phyloP scores from a whole-genome alignment of 2,113 vertebrate genomes.

The Mixornis gularis region DNA sequence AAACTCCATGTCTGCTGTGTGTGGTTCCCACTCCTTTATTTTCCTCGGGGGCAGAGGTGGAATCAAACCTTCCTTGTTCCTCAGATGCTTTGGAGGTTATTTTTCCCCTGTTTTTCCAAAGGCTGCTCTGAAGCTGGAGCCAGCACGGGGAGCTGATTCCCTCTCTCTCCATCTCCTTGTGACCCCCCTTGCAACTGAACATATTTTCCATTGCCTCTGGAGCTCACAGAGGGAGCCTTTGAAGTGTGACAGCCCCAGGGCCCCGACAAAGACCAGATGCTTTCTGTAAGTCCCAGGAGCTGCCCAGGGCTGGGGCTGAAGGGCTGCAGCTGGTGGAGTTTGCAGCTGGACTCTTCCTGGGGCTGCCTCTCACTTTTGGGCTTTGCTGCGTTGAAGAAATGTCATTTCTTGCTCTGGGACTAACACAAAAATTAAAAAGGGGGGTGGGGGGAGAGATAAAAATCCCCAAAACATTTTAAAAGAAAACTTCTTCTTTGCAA shows the following conservation, averaged over 20 bases:
- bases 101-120: not conserved
- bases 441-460: no score
- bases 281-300: not conserved
- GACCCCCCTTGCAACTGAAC: not conserved
- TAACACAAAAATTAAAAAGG: not conserved
- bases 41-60: not conserved
- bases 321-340: not conserved
- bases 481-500: not conserved
- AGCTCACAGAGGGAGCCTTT: constrained; percentile 12
- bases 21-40: not conserved
- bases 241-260: constrained; percentile 10
- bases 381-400: not conserved
- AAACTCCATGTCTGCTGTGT: not conserved
- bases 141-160: not conserved
- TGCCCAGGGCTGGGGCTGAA: not conserved
- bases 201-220: constrained; percentile 36
- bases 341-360: not conserved
- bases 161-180: not conserved
- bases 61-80: not conserved
- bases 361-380: not conserved
- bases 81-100: not conserved
- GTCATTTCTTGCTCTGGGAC: not conserved
- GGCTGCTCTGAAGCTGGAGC: not conserved
- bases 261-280: constrained; percentile 35
- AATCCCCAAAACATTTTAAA: not conserved